Evolutionary conservation across 2,888 invertebrate species (phyloP), one percentile per base, ranked within the genome.

Genomic region (Metellina segmentata): DNA sequence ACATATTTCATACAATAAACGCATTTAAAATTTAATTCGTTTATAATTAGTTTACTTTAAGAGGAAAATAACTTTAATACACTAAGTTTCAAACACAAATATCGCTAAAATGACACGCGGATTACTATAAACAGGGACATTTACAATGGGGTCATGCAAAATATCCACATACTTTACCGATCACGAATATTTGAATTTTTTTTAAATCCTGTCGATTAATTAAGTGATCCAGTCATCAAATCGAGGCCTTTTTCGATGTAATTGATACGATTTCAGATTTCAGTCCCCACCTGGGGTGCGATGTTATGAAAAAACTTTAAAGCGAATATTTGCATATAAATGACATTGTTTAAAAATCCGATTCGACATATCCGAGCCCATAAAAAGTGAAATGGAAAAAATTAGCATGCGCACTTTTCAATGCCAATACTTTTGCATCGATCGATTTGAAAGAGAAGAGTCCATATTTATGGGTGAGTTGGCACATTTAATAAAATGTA

Each of bases 391-490:
- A 91, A 91, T 91, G 87, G 82, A 87, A 88, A 89, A 91, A 91
- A 91, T 91, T 91, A 91, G 91, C 91, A 87, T 91, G 91, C 91
- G 91, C 91, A 85, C 90, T 87, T 91, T 87, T 87, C 91, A 91
- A 78, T 91, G 85, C 87, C 91, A 91, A 91, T 91, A 91, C 91
- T 91, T 91, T 91, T 91, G 87, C 87, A 91, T 91, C 91, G 91
- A 91, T 91, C 86, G 91, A 87, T 91, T 85, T 72, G 16, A 91
- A 91, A 87, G 87, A 91, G 91, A 87, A 87, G 91, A 91, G 91
- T 91, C 91, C 91, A 91, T 91, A 91, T 91, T 91, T 91, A 87
- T 91, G 91, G 91, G 91, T 91, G 91, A 91, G 91, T 78, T 91
- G 91, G 91, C 91, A 91, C 87, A 77, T 74, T 49, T 77, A 91